A percentile compares a stretch with the other conserved stretches of the same genome.
phyloP scores from a whole-genome alignment of 1,140 invertebrate genomes.

The Pseudomyrmex concolor region DNA sequence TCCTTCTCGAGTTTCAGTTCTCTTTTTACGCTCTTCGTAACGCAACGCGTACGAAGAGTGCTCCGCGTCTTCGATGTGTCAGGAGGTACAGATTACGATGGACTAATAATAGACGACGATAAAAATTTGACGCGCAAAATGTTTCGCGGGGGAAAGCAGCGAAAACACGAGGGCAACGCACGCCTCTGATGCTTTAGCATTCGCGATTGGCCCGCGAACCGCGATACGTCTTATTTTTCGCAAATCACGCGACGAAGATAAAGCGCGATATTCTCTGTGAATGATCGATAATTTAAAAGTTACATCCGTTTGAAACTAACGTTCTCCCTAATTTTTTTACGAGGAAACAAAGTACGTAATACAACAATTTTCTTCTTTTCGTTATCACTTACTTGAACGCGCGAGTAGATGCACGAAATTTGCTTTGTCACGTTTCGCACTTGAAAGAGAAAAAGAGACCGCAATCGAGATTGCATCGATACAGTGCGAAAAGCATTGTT shows the following conservation, averaged over 20 bases:
- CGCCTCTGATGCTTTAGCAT: slow-evolving; percentile 54
- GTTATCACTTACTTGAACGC: slow-evolving; percentile 15
- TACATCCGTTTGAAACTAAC: neutral
- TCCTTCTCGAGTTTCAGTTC: slow-evolving; percentile 3
- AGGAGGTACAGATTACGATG: slow-evolving; percentile 79
- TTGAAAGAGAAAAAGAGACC: neutral
- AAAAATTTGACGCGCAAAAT: slow-evolving; percentile 83
- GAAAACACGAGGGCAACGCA: slow-evolving; percentile 79
- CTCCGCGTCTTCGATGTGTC: slow-evolving; percentile 71
- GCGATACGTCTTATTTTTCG: slow-evolving; percentile 8
- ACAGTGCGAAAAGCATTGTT: slow-evolving; percentile 49
- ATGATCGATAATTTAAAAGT: neutral
- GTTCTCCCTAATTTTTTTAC: neutral
- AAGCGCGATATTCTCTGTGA: neutral
- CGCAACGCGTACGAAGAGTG: slow-evolving; percentile 67
- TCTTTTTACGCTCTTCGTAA: slow-evolving; percentile 16
- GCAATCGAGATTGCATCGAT: slow-evolving; percentile 62
- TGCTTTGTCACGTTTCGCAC: slow-evolving; percentile 39
- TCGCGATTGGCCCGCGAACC: neutral
- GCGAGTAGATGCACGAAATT: slow-evolving; percentile 39
- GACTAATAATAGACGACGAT: slow-evolving; percentile 82
- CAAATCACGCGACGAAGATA: neutral
- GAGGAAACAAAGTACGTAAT: neutral
- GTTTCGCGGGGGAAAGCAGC: slow-evolving; percentile 73
- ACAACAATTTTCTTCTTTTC: neutral